Evolutionary conservation across 2,888 invertebrate genomes (phyloP).

Genomic region (Copidosoma aretas): DNA sequence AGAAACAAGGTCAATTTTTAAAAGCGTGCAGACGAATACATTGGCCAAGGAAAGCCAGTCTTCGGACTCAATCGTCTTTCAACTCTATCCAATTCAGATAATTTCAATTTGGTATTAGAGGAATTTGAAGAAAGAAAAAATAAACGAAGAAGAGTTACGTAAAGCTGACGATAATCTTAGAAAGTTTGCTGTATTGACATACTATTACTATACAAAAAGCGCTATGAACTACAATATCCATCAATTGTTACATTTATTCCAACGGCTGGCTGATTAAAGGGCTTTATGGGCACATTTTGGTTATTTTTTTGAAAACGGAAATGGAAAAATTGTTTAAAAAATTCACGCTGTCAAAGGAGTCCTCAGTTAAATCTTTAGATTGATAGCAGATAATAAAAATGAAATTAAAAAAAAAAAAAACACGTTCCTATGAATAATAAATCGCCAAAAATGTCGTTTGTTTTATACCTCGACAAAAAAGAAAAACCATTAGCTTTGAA

Average conservation of each 20-base stretch:
- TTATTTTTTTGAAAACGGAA: conserved; percentile 34
- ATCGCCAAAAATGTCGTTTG: not conserved
- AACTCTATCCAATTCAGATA: not conserved
- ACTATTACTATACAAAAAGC: conserved; percentile 10
- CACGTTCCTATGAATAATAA: not conserved
- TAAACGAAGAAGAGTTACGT: not conserved
- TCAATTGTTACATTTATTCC: conserved; percentile 28
- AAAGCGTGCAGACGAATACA: not conserved
- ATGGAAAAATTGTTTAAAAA: conserved; percentile 15
- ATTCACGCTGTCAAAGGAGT: conserved; percentile 28
- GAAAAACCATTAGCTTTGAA: conserved; percentile 5
- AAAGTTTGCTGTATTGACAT: conserved; percentile 12
- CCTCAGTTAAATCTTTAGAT: conserved; percentile 5
- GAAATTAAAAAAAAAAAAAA: not conserved
- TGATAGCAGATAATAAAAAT: not conserved
- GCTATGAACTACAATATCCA: conserved; percentile 37
- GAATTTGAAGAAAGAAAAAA: no score
- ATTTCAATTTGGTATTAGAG: conserved; percentile 6
- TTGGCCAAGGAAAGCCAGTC: not conserved
- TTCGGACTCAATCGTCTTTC: not conserved
- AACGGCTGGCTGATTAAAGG: conserved; percentile 31
- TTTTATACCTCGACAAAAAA: not conserved
- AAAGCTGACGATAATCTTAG: conserved; percentile 8
- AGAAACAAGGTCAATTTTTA: not conserved
- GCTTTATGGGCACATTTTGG: conserved; percentile 31